Percentiles rank a stretch among this genome's conserved stretches.
phyloP scores from a whole-genome alignment of 2,888 invertebrate genomes.

The Drosophila engyochracea region DNA sequence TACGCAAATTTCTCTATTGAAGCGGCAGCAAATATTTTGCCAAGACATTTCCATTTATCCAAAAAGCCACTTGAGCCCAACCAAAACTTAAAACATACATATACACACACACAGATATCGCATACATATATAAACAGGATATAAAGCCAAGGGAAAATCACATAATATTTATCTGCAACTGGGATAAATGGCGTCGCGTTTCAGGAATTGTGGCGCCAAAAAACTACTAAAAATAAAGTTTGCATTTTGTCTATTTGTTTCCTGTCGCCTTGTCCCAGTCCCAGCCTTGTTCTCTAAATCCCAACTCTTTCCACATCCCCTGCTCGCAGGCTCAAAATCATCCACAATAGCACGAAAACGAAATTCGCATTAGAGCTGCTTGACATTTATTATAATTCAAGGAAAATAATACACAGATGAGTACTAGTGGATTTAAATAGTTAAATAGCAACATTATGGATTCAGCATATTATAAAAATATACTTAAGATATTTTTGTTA shows the following conservation, averaged over 20 bases:
- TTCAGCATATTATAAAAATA: not conserved
- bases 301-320: not conserved
- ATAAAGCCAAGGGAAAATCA: constrained; percentile 31
- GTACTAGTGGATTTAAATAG: not conserved
- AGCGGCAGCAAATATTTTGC: constrained; percentile 65
- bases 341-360: constrained; percentile 35
- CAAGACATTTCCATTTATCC: constrained; percentile 64
- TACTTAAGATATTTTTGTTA: not conserved
- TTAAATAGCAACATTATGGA: not conserved
- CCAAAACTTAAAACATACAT: constrained; percentile 17
- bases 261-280: constrained; percentile 70
- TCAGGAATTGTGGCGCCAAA: constrained; percentile 75
- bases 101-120: not conserved
- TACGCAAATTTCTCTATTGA: constrained; percentile 65
- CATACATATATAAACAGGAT: constrained; percentile 10
- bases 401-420: constrained; percentile 3
- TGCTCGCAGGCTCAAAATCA: constrained; percentile 24
- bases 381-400: constrained; percentile 28
- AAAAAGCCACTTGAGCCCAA: constrained; percentile 15
- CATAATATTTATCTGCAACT: constrained; percentile 27
- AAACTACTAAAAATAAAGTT: constrained; percentile 82
- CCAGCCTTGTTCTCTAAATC: not conserved
- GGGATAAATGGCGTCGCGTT: constrained; percentile 43
- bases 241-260: constrained; percentile 76
- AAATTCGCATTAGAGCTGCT: constrained; percentile 50